These are phyloP conservation scores for Pholis gunnellus DNA, from an alignment of 2,113 vertebrate species.

Conservation along the genomic window DNA sequence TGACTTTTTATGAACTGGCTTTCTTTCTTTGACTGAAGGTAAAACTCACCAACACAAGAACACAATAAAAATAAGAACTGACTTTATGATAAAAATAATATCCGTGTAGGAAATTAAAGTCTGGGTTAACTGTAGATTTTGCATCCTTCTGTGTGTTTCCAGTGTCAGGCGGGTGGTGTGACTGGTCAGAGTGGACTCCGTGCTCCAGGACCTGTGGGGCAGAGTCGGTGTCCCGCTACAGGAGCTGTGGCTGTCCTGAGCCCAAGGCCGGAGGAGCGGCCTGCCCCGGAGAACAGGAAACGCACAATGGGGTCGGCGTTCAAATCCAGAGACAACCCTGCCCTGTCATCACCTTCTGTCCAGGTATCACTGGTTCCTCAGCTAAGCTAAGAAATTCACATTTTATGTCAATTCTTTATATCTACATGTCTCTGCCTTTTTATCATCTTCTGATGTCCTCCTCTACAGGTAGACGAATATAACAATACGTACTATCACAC, in stretches of 20 bases:
- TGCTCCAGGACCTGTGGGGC: constrained; percentile 88
- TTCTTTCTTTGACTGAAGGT: neutral
- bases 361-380: constrained; percentile 76
- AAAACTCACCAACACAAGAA: neutral
- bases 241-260: constrained; percentile 87
- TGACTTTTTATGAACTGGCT: neutral
- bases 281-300: constrained; percentile 81
- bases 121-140: neutral
- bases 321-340: constrained; percentile 87
- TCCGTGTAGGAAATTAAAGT: too few relatives aligned
- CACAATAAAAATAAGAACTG: neutral
- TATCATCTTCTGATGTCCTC: neutral
- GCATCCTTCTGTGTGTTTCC: neutral
- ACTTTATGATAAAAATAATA: neutral
- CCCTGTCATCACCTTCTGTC: constrained; percentile 82
- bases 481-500: neutral
- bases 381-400: neutral
- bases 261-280: constrained; percentile 77
- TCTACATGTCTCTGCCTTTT: neutral
- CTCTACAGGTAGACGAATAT: too few relatives aligned
- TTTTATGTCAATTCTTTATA: neutral
- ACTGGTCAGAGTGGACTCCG: constrained; percentile 88
- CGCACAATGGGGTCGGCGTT: constrained; percentile 74
- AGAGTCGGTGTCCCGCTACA: constrained; percentile 85
- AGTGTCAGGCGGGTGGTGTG: constrained; percentile 90